Evolutionary conservation across 2,797 vertebrate genomes (phyloP), one percentile per base, ranked within the genome.

Genomic region (Parambassis ranga): DNA sequence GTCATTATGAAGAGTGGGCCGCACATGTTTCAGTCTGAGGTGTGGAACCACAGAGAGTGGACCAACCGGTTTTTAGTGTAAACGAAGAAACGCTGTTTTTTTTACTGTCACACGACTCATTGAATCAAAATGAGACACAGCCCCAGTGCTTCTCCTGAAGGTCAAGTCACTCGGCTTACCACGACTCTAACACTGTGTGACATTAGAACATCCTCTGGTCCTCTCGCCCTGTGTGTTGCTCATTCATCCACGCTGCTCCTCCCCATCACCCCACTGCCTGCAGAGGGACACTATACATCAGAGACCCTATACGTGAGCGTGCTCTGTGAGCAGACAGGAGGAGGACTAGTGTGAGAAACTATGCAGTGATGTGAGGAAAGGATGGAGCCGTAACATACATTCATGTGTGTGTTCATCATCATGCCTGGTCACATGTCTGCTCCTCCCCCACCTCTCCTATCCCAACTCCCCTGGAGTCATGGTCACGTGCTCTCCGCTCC

Each of bases 401-500:
- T 75, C 22, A 41, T 60, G 30, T 63, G 33, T 58, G 19, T 66
- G 4, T 67, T 63, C 55, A 56, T 67, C 59, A 46, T 38, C n/a
- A n/a, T n/a, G 71, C 55, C 13, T 19, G 56, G 31, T 79, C 55
- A 66, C 80, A 71, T 78, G 76, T 38, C 67, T 15, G 4, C 63
- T 69, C 79, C 60, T 63, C 80, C 85, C 68, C 82, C 77, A 49
- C 19, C 62, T 50, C 51, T 18, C 41, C 52, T 42, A 35, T 48
- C 30, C 59, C 4, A 3, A 42, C 49, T 68, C 76, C 67, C 70
- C 35, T 47, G 42, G 72, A 72, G 78, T 66, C 51, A 65, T 11
- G 15, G 50, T 83, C 84, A 84, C 59, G 30, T 89, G 87, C 35
- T 64, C 62, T 5, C 2, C 13, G 43, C 53, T 65, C 46, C 51